These are phyloP conservation scores for Tyrannus savana DNA, from an alignment of 2,113 vertebrate genomes.

Conservation along the genomic window DNA sequence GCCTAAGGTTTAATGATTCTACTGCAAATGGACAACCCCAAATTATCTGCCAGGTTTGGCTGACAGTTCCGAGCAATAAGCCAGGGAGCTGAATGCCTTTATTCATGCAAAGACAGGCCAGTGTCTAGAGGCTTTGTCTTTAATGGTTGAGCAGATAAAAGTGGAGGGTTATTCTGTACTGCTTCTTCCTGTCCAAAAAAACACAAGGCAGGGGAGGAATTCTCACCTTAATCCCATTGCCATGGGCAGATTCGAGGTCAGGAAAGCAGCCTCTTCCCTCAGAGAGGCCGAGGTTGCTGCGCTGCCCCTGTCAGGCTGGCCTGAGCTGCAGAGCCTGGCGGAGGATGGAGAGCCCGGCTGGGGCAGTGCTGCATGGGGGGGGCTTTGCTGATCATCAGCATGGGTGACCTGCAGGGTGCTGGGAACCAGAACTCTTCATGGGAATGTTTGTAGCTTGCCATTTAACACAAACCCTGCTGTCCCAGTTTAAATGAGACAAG, in stretches of 20 bases:
- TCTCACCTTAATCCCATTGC: background rate
- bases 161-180: background rate
- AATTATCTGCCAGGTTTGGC: background rate
- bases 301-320: background rate
- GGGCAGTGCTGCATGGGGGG: background rate
- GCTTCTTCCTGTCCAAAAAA: background rate
- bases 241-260: background rate
- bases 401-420: background rate
- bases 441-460: background rate
- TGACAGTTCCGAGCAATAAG: background rate
- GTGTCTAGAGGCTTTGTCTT: rapidly evolving
- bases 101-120: background rate
- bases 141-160: background rate
- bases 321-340: rapidly evolving
- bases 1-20: background rate
- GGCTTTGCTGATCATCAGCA: background rate
- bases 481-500: too few relatives aligned
- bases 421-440: background rate
- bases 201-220: background rate
- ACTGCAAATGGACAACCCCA: background rate
- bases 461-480: background rate
- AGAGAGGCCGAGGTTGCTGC: rapidly evolving
- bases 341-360: background rate
- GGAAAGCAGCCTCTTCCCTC: background rate
- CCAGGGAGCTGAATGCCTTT: background rate